Evolutionary conservation across 2,113 vertebrate genomes (phyloP).

Genomic region (Atractosteus spatula): DNA sequence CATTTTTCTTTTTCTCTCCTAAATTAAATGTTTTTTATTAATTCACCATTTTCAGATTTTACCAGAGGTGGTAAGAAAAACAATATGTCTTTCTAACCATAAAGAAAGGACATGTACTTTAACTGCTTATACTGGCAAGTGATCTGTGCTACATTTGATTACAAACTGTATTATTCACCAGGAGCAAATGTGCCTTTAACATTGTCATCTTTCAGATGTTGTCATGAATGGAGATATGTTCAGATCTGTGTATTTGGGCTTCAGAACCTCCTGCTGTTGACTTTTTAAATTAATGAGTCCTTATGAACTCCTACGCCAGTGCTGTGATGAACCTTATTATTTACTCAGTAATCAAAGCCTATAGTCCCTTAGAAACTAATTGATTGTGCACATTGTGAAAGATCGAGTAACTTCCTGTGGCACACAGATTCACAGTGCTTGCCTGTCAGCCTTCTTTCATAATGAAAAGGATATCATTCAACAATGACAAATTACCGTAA

Average conservation of each 20-base stretch:
- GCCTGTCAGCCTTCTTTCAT: background rate
- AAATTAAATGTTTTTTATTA: too few relatives aligned
- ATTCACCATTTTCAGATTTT: too few relatives aligned
- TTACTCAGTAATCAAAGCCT: conserved; percentile 24
- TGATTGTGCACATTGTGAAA: conserved; percentile 25
- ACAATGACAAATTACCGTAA: background rate
- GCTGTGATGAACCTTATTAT: conserved; percentile 21
- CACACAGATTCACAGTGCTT: conserved; percentile 12
- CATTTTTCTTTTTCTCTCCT: too few relatives aligned
- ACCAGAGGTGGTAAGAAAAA: too few relatives aligned
- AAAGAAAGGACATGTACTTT: too few relatives aligned
- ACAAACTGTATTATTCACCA: background rate
- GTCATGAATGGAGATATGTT: background rate
- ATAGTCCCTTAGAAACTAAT: conserved; percentile 26
- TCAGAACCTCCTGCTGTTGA: conserved; percentile 26
- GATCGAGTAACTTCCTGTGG: conserved; percentile 25
- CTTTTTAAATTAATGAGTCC: conserved; percentile 12
- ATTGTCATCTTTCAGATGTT: background rate
- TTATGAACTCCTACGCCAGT: conserved; percentile 6
- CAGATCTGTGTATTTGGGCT: background rate
- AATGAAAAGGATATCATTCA: conserved; percentile 1
- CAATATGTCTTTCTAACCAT: too few relatives aligned
- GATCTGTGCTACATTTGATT: too few relatives aligned
- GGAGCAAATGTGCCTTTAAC: background rate
- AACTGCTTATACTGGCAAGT: too few relatives aligned